Percentiles rank a stretch among this genome's conserved stretches.
Conservation (phyloP, 2,888 invertebrate genomes). For the Podabrus alpinus region DNA sequence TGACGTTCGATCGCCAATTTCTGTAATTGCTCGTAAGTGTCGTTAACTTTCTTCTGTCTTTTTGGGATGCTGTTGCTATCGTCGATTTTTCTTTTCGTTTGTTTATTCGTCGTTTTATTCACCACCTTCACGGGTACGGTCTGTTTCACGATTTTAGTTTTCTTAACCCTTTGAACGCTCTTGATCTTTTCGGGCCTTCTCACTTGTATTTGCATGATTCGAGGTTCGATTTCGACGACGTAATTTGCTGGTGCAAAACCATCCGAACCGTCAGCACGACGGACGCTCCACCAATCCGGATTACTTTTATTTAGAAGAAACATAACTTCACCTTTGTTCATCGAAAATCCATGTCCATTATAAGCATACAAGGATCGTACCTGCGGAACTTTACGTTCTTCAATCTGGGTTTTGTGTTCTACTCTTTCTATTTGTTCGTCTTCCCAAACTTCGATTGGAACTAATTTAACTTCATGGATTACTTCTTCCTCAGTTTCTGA, state of each 20-base stretch:
- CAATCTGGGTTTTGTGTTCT: conserved; percentile 83
- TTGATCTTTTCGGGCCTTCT: conserved; percentile 81
- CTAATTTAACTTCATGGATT: conserved; percentile 56
- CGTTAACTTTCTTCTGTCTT: conserved; percentile 77
- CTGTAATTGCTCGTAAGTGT: conserved; percentile 79
- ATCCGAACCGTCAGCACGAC: conserved; percentile 84
- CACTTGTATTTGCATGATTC: conserved; percentile 81
- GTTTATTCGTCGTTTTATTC: conserved; percentile 51
- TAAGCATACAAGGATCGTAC: conserved; percentile 87
- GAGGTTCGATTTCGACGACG: conserved; percentile 88
- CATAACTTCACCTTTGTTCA: conserved; percentile 89
- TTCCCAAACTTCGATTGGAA: conserved; percentile 91
- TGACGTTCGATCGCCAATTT: conserved; percentile 80
- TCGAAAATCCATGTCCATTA: conserved; percentile 88
- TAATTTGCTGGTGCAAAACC: conserved; percentile 99
- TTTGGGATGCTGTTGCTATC: conserved; percentile 82
- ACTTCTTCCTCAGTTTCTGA: conserved; percentile 64
- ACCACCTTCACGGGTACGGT: conserved; percentile 76
- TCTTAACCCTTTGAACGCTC: conserved; percentile 84
- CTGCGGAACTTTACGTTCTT: conserved; percentile 86
- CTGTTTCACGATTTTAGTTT: conserved; percentile 85
- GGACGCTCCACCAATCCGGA: conserved; percentile 99
- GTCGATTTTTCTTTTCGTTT: conserved; percentile 52
- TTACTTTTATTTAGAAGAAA: conserved; percentile 93
- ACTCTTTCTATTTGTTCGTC: conserved; percentile 86